Base-by-base conservation (phyloP, 2,113 vertebrate species). In the Poeciliopsis occidentalis region DNA sequence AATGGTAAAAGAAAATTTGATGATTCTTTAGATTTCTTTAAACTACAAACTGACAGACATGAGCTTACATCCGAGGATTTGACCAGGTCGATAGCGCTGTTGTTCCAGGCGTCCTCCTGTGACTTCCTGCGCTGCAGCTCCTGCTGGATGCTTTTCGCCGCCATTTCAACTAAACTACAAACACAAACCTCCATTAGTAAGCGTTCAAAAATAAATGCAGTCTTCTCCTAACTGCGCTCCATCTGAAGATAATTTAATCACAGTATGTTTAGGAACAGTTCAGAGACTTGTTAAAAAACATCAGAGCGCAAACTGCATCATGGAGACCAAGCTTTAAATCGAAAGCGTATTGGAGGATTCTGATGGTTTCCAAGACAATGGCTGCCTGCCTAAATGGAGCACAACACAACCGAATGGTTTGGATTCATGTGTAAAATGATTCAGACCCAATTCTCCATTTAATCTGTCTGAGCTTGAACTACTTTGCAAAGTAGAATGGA, bases 71-170 rank as follows among this genome's bases (percentile, higher is more conserved):
- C 95, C 22, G 96, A 97, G 26, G 98, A 97, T 85, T 95, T 92
- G 82, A 99, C 96, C n/a, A 99, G 94, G 75, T 99, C 97, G 12
- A 99, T 94, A 0, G 97, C 94, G 19, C 95, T 98, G 77, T 93
- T 94, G 91, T 99, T 99, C 98, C 98, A 99, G 0, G 98, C 97
- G 1, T 97, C 96, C 71, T 98, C 97, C 75, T 95, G 96, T 87
- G 93, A 96, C 79, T 85, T 95, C 19, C 95, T 93, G 78, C 69
- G 92, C 78, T 92, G 96, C 73, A 96, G 76, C 87, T 98, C 97
- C 63, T 93, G 62, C 83, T 98, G 95, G 65, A 98, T 94, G 80
- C 94, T 98, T 90, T 94, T 96, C 0, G 96, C 96, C 84, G 98
- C 98, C 78, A 94, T 80, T 76, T 96, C 97, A 12, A 99, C 96